Evolutionary conservation across 2,797 vertebrate species (phyloP), one percentile per base, ranked within the genome.

Genomic region (Falco berigora): DNA sequence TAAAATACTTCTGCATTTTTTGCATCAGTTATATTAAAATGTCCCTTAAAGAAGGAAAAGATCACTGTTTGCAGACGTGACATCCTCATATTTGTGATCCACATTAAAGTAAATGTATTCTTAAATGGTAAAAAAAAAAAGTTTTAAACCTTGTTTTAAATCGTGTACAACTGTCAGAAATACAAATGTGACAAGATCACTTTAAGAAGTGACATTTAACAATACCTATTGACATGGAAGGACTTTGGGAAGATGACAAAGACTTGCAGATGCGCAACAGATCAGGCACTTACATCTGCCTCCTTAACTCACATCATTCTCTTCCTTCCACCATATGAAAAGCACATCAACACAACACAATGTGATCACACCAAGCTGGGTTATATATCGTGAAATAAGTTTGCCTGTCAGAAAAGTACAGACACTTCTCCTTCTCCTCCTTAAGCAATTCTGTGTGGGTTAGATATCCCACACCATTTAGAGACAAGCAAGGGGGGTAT

Each of bases 291-390:
- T 80, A 80, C 88, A 94, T 96, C 82, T 93, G 84, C 89, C 80
- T 93, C 79, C 76, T 79, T 91, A 93, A 68, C 76, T 96, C 94
- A 94, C 55, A 77, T 94, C 90, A 88, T 49, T 21, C 30, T 96
- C 82, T 91, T 89, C 90, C 74, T 94, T 76, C 61, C 66, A 69
- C 83, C 78, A 42, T 34, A 56, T 10, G 20, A 94, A 72, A 84
- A 10, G 16, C 42, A 86, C 83, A 86, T 87, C 86, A 64, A 47
- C 4, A 5, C 44, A 44, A 44, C 44, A 44, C 17, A 44, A 44
- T 19, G 18, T n/a, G 71, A 59, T 87, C 92, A 87, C 10, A 4
- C 64, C 88, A 91, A 68, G 76, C 40, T 87, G 76, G 55, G 71
- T 62, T 86, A 90, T 78, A 38, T 42, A 88, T 77, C 63, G 82